Evolutionary conservation across 1,140 invertebrate species (phyloP), one percentile per base, ranked within the genome.

Genomic region (Apis cerana): DNA sequence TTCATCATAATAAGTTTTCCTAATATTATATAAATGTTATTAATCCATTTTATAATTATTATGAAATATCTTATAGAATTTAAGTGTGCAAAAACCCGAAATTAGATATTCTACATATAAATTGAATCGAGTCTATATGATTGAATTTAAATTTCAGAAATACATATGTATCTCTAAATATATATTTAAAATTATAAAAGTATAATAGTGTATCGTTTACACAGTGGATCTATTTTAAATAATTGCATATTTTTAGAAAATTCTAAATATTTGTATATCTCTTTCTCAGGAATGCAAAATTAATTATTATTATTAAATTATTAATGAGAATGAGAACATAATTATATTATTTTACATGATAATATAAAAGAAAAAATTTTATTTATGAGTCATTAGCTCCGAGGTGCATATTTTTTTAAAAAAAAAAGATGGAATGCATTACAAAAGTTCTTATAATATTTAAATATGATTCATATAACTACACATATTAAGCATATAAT

Each of bases 341-440:
- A 65, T 76, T 67, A n/a, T 21, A 59, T 67, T 21, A 68, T 67
- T 19, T 19, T 1, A 50, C 1, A 43, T 50, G 15, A 15, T 19
- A 68, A 50, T 23, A 48, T 11, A 48, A 19, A 61, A 27, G 12
- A 48, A 0, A 56, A 33, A 13, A n/a, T 11, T 43, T 58, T n/a
- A 72, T 81, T 65, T 77, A 85, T 64, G 80, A 71, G 17, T 67
- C 80, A 67, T 23, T 59, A 85, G 72, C 67, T 82, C 50, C 12
- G 67, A 85, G 74, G 48, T 56, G 17, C 58, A 58, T 75, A 62
- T 72, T 54, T 67, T 77, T 33, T 58, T 27, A 1, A 27, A 33
- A 12, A 23, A 21, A 61, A 59, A 54, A 7, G 19, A 43, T 68
- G 23, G 43, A 61, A 72, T 50, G 17, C n/a, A 17, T 67, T 27